phyloP scores from a whole-genome alignment of 2,797 vertebrate genomes.

The Sandelia bainsii region DNA sequence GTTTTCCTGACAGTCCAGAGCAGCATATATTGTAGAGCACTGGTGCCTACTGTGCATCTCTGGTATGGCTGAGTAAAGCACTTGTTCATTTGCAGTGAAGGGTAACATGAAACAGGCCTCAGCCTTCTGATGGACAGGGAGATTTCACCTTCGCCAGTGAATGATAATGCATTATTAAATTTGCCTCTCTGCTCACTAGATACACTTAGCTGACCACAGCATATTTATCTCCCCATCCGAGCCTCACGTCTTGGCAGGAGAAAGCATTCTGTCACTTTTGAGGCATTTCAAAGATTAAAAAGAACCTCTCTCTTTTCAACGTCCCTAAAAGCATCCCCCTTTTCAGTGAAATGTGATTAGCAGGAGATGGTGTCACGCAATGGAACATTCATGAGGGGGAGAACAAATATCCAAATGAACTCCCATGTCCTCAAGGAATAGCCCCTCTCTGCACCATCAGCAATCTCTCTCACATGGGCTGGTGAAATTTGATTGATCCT shows the following conservation, averaged over 20 bases:
- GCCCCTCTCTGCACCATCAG: slow-evolving; percentile 88
- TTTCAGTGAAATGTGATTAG: slow-evolving; percentile 96
- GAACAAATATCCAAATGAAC: slow-evolving; percentile 92
- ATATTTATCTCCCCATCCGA: slow-evolving; percentile 99
- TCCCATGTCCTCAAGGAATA: slow-evolving; percentile 90
- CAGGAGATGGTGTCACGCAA: slow-evolving; percentile 95
- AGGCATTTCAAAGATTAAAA: slow-evolving; percentile 99
- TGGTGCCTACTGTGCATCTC: slow-evolving; percentile 78
- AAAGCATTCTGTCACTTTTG: slow-evolving; percentile 99
- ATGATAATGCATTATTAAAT: slow-evolving; percentile 99
- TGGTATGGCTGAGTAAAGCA: slow-evolving; percentile 84
- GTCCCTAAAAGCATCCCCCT: slow-evolving; percentile 92
- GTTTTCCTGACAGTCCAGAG: slow-evolving; percentile 66
- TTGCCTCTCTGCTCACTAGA: slow-evolving; percentile 99
- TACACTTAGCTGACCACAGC: slow-evolving; percentile 99
- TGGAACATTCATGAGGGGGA: slow-evolving; percentile 91
- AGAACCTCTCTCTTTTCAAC: slow-evolving; percentile 99
- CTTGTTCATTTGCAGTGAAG: slow-evolving; percentile 85
- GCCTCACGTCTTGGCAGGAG: slow-evolving; percentile 99
- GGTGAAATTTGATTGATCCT: slow-evolving; percentile 88
- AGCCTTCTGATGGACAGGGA: slow-evolving; percentile 94
- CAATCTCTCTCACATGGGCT: slow-evolving; percentile 86
- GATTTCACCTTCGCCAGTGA: slow-evolving; percentile 99
- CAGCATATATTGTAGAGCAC: slow-evolving; percentile 54
- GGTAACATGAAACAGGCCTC: slow-evolving; percentile 87